These are phyloP conservation scores for Anas platyrhynchos DNA, from an alignment of 2,113 vertebrate genomes.

Conservation along the genomic window DNA sequence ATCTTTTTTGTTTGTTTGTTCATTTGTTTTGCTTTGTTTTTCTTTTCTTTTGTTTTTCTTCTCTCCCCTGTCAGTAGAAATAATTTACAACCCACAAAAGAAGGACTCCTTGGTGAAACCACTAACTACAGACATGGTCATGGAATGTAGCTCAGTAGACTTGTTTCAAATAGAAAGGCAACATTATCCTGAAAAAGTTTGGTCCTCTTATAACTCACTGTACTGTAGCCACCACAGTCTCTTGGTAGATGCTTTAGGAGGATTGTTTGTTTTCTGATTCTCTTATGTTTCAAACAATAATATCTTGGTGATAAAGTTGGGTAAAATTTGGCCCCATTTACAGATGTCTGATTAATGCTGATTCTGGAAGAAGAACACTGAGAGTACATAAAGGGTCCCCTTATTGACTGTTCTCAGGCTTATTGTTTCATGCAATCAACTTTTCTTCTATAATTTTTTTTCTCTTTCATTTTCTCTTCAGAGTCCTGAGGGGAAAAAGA, in stretches of 20 bases:
- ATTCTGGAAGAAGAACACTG: slow-evolving; percentile 64
- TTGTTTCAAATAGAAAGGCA: slow-evolving; percentile 83
- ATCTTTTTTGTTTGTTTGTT: slow-evolving; percentile 49
- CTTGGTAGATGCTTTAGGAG: slow-evolving; percentile 56
- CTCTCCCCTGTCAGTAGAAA: slow-evolving; percentile 82
- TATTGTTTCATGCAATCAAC: slow-evolving; percentile 45
- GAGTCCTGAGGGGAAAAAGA: slow-evolving; percentile 54
- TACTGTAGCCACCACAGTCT: slow-evolving; percentile 73
- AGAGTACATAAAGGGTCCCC: slow-evolving; percentile 32
- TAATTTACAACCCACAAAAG: slow-evolving; percentile 81
- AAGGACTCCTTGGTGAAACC: slow-evolving; percentile 77
- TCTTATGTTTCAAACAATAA: slow-evolving; percentile 38
- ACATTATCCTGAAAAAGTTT: slow-evolving; percentile 82
- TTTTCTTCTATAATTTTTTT: slow-evolving; percentile 52
- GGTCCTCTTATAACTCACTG: slow-evolving; percentile 82
- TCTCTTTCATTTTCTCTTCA: slow-evolving; percentile 42
- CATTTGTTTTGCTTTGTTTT: slow-evolving; percentile 1
- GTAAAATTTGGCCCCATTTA: slow-evolving; percentile 68
- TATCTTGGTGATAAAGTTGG: slow-evolving; percentile 54
- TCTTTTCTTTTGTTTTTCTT: background rate
- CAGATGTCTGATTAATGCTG: slow-evolving; percentile 51
- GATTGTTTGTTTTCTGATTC: background rate
- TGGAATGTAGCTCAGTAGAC: slow-evolving; percentile 84
- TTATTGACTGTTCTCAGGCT: slow-evolving; percentile 20
- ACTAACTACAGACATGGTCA: slow-evolving; percentile 79